These are phyloP conservation scores for Embidobia sp. DNA, from an alignment of 2,888 invertebrate species.

Conservation along the genomic window DNA sequence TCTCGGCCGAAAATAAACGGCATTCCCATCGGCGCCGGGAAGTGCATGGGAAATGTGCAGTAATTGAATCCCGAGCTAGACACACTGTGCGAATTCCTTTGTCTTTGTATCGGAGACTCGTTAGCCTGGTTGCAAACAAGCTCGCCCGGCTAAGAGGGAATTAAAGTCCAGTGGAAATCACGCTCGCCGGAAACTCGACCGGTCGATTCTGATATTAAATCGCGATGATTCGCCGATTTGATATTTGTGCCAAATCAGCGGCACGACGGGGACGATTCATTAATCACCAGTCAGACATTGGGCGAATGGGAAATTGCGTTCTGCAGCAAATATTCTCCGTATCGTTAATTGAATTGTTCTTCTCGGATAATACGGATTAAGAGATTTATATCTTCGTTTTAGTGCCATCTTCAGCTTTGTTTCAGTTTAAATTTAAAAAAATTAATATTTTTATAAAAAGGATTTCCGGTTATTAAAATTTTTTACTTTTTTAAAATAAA, in stretches of 20 bases:
- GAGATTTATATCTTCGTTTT: no score
- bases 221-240: constrained; percentile 26
- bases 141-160: no score
- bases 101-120: no score
- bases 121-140: no score
- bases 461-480: no score
- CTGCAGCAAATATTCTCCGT: not conserved
- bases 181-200: constrained; percentile 10
- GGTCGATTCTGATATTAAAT: constrained; percentile 29
- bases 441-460: no score
- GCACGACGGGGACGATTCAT: not conserved
- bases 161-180: constrained; percentile 37
- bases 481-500: no score
- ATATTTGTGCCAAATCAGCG: constrained; percentile 28
- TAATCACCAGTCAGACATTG: constrained; percentile 7
- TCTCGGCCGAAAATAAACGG: constrained; percentile 40
- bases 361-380: not conserved
- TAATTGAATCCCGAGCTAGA: constrained; percentile 53
- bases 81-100: constrained; percentile 23
- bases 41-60: constrained; percentile 40
- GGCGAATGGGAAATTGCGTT: constrained; percentile 14
- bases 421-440: no score
- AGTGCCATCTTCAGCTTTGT: no score
- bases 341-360: not conserved
- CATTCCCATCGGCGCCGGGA: constrained; percentile 39